phyloP scores from a whole-genome alignment of 2,113 vertebrate genomes.

The Oncorhynchus kisutch region DNA sequence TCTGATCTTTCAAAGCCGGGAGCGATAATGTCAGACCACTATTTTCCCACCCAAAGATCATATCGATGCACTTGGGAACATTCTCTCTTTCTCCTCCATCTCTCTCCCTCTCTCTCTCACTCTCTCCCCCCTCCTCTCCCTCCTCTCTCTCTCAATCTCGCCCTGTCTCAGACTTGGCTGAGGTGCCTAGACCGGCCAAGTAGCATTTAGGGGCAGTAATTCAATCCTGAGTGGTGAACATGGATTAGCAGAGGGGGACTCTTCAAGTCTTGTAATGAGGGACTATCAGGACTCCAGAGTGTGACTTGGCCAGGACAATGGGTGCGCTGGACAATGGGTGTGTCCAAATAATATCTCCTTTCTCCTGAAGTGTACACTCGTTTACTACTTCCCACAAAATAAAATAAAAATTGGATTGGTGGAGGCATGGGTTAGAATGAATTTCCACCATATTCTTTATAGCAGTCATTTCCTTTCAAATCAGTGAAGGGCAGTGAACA shows the following conservation, averaged over 20 bases:
- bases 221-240: constrained; percentile 23
- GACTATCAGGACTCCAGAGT: not conserved
- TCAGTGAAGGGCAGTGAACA: not conserved
- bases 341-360: too few species aligned
- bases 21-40: constrained; percentile 21
- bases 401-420: too few species aligned
- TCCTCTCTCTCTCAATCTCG: not conserved
- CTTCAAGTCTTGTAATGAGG: not conserved
- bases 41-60: too few species aligned
- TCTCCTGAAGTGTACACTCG: not conserved
- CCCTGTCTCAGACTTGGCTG: constrained; percentile 3
- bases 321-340: too few species aligned
- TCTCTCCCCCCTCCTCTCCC: constrained; percentile 5
- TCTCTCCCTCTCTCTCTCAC: not conserved
- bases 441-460: too few species aligned
- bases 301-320: not conserved
- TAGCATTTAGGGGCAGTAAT: constrained; percentile 46
- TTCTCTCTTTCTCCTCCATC: not conserved
- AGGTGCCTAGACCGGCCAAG: constrained; percentile 1
- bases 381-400: not conserved
- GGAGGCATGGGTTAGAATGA: too few species aligned
- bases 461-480: too few species aligned
- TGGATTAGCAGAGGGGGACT: constrained; percentile 12
- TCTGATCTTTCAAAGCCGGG: constrained; percentile 21
- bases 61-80: constrained; percentile 3